Conservation (phyloP, 2,797 vertebrate species). For the Botia kubotai region DNA sequence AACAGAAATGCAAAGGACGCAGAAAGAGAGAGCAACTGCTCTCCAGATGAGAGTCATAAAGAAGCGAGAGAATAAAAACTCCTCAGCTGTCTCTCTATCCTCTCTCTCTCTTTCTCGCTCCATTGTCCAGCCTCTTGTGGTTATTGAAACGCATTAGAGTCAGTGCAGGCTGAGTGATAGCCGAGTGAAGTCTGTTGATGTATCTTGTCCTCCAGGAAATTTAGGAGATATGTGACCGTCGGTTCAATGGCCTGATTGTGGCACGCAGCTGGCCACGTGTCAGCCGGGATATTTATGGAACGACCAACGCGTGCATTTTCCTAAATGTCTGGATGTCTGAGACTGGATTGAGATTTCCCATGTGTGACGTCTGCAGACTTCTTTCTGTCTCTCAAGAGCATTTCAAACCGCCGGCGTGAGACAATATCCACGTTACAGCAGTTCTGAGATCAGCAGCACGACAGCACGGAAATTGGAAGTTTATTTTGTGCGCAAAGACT, state of each 20-base stretch:
- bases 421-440: conserved; percentile 24
- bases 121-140: conserved; percentile 45
- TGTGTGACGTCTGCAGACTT: conserved; percentile 29
- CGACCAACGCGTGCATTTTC: conserved; percentile 29
- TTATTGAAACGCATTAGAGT: conserved; percentile 55
- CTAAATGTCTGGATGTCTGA: conserved; percentile 34
- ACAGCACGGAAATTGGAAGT: background rate
- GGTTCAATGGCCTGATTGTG: conserved; percentile 44
- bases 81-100: conserved; percentile 17
- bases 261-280: conserved; percentile 45
- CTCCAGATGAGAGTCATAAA: conserved; percentile 65
- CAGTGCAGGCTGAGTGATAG: conserved; percentile 55
- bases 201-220: conserved; percentile 44
- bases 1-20: conserved; percentile 12
- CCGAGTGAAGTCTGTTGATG: conserved; percentile 43
- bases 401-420: conserved; percentile 8
- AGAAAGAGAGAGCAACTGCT: background rate
- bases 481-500: conserved; percentile 2
- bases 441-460: conserved; percentile 9
- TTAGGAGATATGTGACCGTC: conserved; percentile 19
- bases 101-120: conserved; percentile 11
- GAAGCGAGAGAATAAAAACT: conserved; percentile 61
- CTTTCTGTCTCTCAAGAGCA: conserved; percentile 7
- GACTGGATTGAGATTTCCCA: conserved; percentile 35
- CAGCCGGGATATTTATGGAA: conserved; percentile 56